Percentiles rank a stretch among this genome's conserved stretches.
These are phyloP conservation scores for Nomada flava DNA, from an alignment of 2,888 invertebrate genomes.

Conservation along the genomic window DNA sequence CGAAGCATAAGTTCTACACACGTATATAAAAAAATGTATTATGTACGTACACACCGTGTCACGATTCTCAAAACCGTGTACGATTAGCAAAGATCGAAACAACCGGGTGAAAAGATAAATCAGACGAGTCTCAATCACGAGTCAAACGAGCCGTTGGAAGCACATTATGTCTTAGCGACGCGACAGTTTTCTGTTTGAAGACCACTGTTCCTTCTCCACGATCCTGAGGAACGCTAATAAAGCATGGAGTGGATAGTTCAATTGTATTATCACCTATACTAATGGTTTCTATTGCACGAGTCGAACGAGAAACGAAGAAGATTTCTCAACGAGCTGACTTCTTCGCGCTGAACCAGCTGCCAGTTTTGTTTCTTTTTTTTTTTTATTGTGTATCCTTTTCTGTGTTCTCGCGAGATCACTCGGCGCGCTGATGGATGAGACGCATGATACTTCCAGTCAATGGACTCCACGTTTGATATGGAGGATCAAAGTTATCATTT, in stretches of 20 bases:
- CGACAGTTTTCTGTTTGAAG: constrained; percentile 37
- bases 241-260: constrained; percentile 16
- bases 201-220: constrained; percentile 36
- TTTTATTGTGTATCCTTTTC: background rate
- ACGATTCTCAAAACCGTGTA: constrained; percentile 33
- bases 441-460: constrained; percentile 35
- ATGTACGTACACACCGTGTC: constrained; percentile 37
- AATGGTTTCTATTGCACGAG: constrained; percentile 32
- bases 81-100: constrained; percentile 34
- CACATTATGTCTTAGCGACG: constrained; percentile 37
- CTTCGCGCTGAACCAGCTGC: constrained; percentile 26
- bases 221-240: constrained; percentile 51
- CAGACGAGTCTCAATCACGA: constrained; percentile 29
- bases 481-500: constrained; percentile 48
- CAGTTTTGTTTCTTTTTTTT: constrained; percentile 9
- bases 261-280: constrained; percentile 41
- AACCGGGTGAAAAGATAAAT: constrained; percentile 37
- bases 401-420: constrained; percentile 32
- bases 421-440: constrained; percentile 28
- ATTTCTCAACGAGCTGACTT: constrained; percentile 33
- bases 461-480: constrained; percentile 17
- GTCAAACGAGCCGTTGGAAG: constrained; percentile 18
- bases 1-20: constrained; percentile 43
- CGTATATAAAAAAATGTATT: constrained; percentile 39
- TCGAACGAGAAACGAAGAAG: constrained; percentile 40